Evolutionary conservation across 2,888 invertebrate genomes (phyloP), one percentile per base, ranked within the genome.

Genomic region (Neelides folsomi): DNA sequence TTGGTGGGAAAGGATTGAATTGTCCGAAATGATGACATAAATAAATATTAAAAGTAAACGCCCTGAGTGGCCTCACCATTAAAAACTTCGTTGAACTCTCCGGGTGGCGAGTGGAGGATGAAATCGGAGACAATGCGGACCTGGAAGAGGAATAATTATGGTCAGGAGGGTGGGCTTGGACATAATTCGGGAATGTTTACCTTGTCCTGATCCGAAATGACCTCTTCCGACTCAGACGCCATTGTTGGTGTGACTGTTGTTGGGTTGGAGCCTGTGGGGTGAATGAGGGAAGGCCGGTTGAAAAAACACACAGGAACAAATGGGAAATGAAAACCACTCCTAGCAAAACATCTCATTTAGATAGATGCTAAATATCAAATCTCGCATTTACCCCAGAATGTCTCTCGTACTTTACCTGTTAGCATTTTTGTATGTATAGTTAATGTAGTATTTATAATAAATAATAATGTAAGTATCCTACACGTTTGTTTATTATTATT

Each of bases 1-100:
- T n/a, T n/a, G 7, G 7, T 40, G 10, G 15, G 15, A 12, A n/a
- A 40, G n/a, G 10, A 40, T n/a, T 13, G 10, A n/a, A n/a, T 7
- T 27, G 27, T 27, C 27, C 4, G 27, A 27, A 27, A 7, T 5
- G 27, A 42, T 16, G 19, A 13, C 12, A 42, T 16, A 42, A 6
- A 15, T 5, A 15, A 9, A 19, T 18, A 48, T n/a, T n/a, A n/a
- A n/a, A n/a, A 10, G n/a, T 16, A 64, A 27, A 27, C 27, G 27
- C 27, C n/a, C 27, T 5, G 27, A 27, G 27, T 27, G 27, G 27
- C 27, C 67, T 67, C 67, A 76, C 76, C 77, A 75, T 94, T 95
- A 71, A 97, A 95, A 62, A 98, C 98, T 78, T 98, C 98, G 75
- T 97, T 97, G 72, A 99, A 98, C 78, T 98, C 98, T 66, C 98